Percentiles rank a stretch among this genome's conserved stretches.
phyloP scores from a whole-genome alignment of 1,140 invertebrate species.

The Diachasma alloeum region DNA sequence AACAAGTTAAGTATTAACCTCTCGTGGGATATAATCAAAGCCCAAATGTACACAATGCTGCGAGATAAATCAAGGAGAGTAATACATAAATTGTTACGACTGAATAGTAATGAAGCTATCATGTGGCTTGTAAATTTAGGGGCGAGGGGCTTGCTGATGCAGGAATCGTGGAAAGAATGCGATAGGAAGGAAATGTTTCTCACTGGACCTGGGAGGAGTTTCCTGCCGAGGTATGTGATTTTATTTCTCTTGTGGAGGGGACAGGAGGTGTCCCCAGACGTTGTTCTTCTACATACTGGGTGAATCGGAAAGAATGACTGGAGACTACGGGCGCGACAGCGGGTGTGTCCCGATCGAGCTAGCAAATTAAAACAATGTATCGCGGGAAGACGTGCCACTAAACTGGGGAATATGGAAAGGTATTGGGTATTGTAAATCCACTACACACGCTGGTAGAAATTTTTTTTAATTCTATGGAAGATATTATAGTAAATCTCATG shows the following conservation, averaged over 20 bases:
- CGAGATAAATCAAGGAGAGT: neutral
- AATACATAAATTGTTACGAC: too few relatives aligned
- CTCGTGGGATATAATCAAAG: neutral
- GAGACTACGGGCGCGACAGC: neutral
- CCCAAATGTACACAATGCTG: neutral
- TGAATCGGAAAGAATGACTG: constrained; percentile 20
- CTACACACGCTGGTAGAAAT: neutral
- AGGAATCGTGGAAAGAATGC: neutral
- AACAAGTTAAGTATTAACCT: neutral
- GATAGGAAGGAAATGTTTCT: neutral
- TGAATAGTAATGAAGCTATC: too few relatives aligned
- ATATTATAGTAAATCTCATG: too few relatives aligned
- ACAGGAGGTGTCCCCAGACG: too few relatives aligned
- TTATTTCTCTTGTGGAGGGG: neutral
- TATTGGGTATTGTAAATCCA: constrained; percentile 29
- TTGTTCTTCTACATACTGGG: neutral
- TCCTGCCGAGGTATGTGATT: neutral
- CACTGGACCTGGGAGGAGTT: neutral
- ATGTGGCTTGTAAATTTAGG: too few relatives aligned
- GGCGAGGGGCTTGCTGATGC: too few relatives aligned
- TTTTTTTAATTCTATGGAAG: too few relatives aligned
- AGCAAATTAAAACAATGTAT: constrained; percentile 36
- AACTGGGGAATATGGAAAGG: constrained; percentile 14
- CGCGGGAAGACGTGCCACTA: neutral
- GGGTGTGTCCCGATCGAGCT: constrained; percentile 23